Evolutionary conservation across 2,888 invertebrate species (phyloP).

Genomic region (Clunio marinus): DNA sequence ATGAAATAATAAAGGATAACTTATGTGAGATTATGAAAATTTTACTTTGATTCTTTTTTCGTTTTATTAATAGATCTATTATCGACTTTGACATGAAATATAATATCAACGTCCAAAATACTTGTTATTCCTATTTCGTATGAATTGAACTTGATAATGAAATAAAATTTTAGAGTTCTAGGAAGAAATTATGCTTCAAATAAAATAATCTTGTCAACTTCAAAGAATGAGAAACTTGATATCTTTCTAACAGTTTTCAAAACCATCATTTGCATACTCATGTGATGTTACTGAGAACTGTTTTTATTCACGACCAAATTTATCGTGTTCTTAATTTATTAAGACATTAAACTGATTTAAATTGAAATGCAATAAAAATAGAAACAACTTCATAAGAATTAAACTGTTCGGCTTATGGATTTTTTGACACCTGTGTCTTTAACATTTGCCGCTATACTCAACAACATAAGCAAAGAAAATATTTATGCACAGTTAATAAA

Average conservation of each 20-base stretch:
- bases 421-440: slow-evolving; percentile 11
- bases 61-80: too few species aligned
- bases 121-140: too few species aligned
- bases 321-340: slow-evolving; percentile 8
- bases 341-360: slow-evolving; percentile 23
- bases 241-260: not conserved
- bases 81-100: too few species aligned
- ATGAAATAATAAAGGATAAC: not conserved
- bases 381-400: not conserved
- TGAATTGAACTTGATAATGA: too few species aligned
- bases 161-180: too few species aligned
- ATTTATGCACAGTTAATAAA: too few species aligned
- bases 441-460: too few species aligned
- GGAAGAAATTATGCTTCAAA: not conserved
- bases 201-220: too few species aligned
- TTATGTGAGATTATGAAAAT: not conserved
- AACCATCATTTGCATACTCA: slow-evolving; percentile 1
- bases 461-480: too few species aligned
- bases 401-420: not conserved
- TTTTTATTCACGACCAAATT: slow-evolving; percentile 3
- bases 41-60: not conserved
- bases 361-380: slow-evolving; percentile 16
- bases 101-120: too few species aligned
- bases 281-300: not conserved
- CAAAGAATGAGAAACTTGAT: not conserved